Percentiles rank a stretch among this genome's conserved stretches.
phyloP scores from a whole-genome alignment of 37 sponge, comb jelly and placozoan genomes.

The Theonella swinhoei region DNA sequence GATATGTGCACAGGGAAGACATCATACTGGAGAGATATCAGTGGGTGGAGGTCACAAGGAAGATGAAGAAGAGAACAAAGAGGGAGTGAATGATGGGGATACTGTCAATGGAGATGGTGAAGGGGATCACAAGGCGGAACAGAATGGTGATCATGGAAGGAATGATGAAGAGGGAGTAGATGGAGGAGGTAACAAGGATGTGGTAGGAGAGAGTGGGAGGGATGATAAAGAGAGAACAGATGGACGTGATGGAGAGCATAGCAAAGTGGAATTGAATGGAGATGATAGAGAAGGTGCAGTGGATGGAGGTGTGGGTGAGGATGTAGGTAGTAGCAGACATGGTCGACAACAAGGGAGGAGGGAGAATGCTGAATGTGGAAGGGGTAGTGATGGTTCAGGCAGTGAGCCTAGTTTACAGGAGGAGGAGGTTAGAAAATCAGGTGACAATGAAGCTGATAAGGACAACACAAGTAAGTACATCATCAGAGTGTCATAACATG shows the following conservation, averaged over 20 bases:
- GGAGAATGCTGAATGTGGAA: neutral
- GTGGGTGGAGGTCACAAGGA: neutral
- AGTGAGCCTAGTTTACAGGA: too few relatives aligned
- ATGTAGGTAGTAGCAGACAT: neutral
- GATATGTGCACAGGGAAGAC: neutral
- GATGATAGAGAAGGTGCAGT: neutral
- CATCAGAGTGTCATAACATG: too few relatives aligned
- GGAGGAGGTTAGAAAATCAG: too few relatives aligned
- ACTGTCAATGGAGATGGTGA: neutral
- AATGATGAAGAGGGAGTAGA: neutral
- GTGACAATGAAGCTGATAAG: too few relatives aligned
- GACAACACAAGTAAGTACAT: too few relatives aligned
- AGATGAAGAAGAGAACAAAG: neutral
- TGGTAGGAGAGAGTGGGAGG: too few relatives aligned
- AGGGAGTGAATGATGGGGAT: neutral
- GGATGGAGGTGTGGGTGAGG: neutral
- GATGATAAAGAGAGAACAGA: neutral
- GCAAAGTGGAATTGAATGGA: too few relatives aligned
- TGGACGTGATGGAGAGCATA: neutral
- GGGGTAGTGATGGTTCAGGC: neutral
- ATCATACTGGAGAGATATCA: neutral
- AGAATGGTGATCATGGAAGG: neutral
- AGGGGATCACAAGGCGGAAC: neutral
- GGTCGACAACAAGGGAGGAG: neutral
- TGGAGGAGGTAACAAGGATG: too few relatives aligned